A percentile compares a stretch with the other conserved stretches of the same genome.
These are phyloP conservation scores for Papilio glaucus DNA, from an alignment of 1,140 invertebrate genomes.

Conservation along the genomic window DNA sequence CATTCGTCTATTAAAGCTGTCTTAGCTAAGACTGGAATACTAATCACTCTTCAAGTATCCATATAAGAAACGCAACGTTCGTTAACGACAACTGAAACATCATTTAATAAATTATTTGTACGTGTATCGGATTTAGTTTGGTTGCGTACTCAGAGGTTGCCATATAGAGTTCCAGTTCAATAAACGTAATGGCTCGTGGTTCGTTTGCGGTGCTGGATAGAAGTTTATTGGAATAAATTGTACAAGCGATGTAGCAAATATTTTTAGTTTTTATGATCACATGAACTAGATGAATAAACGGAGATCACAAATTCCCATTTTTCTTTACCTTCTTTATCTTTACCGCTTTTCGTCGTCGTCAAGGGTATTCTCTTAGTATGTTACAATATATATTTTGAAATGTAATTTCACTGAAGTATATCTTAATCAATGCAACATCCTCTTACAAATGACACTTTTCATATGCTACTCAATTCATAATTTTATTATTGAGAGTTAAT, in stretches of 20 bases:
- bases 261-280: neutral
- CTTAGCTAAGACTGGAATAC: neutral
- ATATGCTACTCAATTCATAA: too few species aligned
- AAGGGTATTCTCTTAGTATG: too few species aligned
- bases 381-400: too few species aligned
- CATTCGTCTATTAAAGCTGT: neutral
- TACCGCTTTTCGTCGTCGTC: too few species aligned
- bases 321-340: too few species aligned
- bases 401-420: too few species aligned
- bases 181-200: conserved; percentile 3
- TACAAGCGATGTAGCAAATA: neutral
- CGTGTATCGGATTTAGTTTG: conserved; percentile 6
- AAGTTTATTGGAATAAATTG: conserved; percentile 8
- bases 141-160: conserved; percentile 1
- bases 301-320: too few species aligned
- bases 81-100: conserved; percentile 5
- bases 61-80: conserved; percentile 2
- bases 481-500: too few species aligned
- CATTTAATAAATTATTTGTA: conserved; percentile 18
- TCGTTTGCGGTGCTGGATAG: conserved; percentile 10
- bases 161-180: conserved; percentile 4
- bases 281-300: neutral
- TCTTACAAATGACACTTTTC: too few species aligned
- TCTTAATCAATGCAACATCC: too few species aligned
- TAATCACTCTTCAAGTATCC: neutral